Evolutionary conservation across 2,888 invertebrate genomes (phyloP), one percentile per base, ranked within the genome.

Genomic region (Merodon equestris): DNA sequence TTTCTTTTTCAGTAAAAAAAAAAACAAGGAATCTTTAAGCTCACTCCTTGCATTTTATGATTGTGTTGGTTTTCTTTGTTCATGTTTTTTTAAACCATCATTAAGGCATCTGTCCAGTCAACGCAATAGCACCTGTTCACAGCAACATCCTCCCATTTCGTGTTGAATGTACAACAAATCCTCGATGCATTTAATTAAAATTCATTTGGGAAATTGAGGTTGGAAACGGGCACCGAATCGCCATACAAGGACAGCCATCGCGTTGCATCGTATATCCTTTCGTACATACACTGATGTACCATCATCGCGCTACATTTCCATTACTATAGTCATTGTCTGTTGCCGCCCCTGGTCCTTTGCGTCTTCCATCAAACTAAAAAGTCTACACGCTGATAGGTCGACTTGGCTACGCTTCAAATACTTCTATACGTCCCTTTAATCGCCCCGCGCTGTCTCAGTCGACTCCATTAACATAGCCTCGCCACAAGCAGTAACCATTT

Each of bases 151-250:
- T 27, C 38, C 34, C 47, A 51, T 27, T 4, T 27, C 2, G 7
- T 27, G 27, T 27, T 2, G 2, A 27, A 27, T 27, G 27, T 38
- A 67, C 72, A 74, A 79, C 79, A 70, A 68, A 79, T 79, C 74
- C 74, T 70, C 74, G 74, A 73, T 64, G 81, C 81, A 81, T 77
- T 81, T 81, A 76, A 81, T 81, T 81, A 76, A 81, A 81, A 81
- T 81, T 81, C 77, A 81, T 81, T 77, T 77, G 77, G 81, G 72
- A 77, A 77, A 77, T 76, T 81, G 81, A 76, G 81, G 76, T 81
- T 76, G 64, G 48, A 70, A 74, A 74, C 74, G 57, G 58, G 79
- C 64, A 79, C 77, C 72, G 72, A 77, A 67, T 73, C 79, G 68
- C 70, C 74, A 79, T 79, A 74, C 70, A n/a, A n/a, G n/a, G 79